These are phyloP conservation scores for Percopsis omiscomaycus DNA, from an alignment of 2,797 vertebrate species.

Conservation along the genomic window DNA sequence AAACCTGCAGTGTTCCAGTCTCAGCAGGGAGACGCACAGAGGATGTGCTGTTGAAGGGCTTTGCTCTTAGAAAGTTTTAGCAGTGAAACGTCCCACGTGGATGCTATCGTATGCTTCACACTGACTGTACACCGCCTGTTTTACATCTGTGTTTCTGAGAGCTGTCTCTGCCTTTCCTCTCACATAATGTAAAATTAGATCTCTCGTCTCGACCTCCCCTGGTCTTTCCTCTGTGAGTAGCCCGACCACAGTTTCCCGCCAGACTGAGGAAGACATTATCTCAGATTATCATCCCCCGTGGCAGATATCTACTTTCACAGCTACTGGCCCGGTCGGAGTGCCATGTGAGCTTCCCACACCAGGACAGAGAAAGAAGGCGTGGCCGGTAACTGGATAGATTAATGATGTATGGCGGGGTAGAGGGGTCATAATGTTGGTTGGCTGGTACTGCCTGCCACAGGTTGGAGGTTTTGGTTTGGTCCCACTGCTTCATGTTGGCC, in stretches of 20 bases:
- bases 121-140: not conserved
- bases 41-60: not conserved
- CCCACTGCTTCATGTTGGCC: too few relatives aligned
- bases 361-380: not conserved
- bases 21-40: slow-evolving; percentile 7
- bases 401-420: too few relatives aligned
- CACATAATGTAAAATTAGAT: not conserved
- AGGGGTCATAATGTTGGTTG: too few relatives aligned
- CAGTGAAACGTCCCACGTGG: not conserved
- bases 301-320: too few relatives aligned
- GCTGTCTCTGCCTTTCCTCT: slow-evolving; percentile 4
- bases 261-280: too few relatives aligned
- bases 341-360: slow-evolving; percentile 1
- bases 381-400: slow-evolving; percentile 4
- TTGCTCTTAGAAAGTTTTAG: slow-evolving; percentile 17
- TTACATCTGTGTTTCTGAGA: not conserved
- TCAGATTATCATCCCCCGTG: too few relatives aligned
- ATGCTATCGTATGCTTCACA: slow-evolving; percentile 13
- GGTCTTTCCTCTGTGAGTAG: too few relatives aligned
- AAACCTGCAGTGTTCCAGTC: slow-evolving; percentile 24
- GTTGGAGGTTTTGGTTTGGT: too few relatives aligned
- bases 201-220: too few relatives aligned
- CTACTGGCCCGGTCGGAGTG: not conserved
- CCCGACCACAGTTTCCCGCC: too few relatives aligned
- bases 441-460: too few relatives aligned